Evolutionary conservation across 2,888 invertebrate genomes (phyloP), one percentile per base, ranked within the genome.

Genomic region (Trichogramma evanescens): DNA sequence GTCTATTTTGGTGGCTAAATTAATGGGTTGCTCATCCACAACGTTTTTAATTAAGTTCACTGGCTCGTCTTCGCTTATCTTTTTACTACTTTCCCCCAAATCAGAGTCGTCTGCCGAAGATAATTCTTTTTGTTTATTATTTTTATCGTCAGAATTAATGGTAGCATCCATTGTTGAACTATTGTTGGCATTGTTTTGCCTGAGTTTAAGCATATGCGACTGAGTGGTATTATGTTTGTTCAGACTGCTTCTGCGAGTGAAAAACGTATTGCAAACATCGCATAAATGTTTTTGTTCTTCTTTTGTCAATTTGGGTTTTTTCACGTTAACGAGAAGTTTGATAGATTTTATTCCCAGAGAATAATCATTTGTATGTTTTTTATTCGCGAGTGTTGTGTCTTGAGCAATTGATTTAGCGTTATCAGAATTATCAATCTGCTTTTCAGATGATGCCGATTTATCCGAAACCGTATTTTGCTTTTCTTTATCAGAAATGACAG

Each of bases 151-250:
- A 26, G 26, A 26, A 26, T 46, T 43, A 51, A 26, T 26, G 26
- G 26, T 26, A 26, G 26, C 3, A 26, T 26, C 26, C 1, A 26
- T 26, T 26, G 1, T 26, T 26, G 26, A 26, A 26, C 26, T 26
- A 26, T 26, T 26, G 3, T 26, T 26, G 5, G 10, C 51, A 2
- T 53, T 65, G 45, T 71, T 70, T 0, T 67, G 41, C 1, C 71
- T 9, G 55, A 26, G 26, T 3, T 77, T 76, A 4, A 71, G 13
- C 8, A 74, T 56, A 64, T 78, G 77, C 0, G 75, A 77, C 55
- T 77, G 77, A 4, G 77, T 77, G n/a, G 66, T 67, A 59, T 75
- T 76, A 59, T 77, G 77, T 49, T 77, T 77, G 43, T 78, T 77
- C 52, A 78, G 56, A 0, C 76, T 76, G 45, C 76, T 76, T 45